Evolutionary conservation across 2,113 vertebrate genomes (phyloP).

Genomic region (Lasiurus cinereus): DNA sequence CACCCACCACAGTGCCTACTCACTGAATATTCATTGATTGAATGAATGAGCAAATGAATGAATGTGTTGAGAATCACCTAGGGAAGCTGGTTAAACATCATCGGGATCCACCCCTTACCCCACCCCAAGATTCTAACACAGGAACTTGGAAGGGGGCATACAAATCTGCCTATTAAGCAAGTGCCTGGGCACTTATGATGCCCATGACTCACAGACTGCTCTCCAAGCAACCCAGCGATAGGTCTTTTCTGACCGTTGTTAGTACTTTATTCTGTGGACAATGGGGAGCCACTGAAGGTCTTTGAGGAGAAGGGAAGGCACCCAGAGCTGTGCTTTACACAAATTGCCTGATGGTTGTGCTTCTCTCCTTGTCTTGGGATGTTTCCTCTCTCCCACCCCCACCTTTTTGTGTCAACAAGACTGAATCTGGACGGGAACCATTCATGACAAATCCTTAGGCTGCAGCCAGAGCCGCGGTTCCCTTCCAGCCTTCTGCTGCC

Average conservation of each 20-base stretch:
- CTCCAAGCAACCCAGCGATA: neutral
- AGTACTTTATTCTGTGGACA: neutral
- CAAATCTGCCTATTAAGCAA: neutral
- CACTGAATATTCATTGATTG: neutral
- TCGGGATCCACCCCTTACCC: neutral
- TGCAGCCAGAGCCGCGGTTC: neutral
- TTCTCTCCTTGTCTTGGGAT: neutral
- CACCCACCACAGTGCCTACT: neutral
- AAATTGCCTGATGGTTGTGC: neutral
- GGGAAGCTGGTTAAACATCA: neutral
- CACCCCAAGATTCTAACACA: neutral
- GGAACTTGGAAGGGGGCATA: neutral
- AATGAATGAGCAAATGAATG: neutral
- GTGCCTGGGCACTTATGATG: neutral
- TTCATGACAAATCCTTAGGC: neutral
- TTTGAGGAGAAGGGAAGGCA: neutral
- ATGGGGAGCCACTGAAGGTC: neutral
- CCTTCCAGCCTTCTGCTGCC: slow-evolving; percentile 10
- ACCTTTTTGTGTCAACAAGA: neutral
- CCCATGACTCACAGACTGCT: neutral
- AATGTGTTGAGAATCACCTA: neutral
- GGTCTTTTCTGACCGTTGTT: neutral
- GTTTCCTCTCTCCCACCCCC: neutral
- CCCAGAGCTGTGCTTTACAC: neutral
- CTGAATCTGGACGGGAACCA: slow-evolving; percentile 24